A percentile compares a stretch with the other conserved stretches of the same genome.
Evolutionary conservation across 2,113 vertebrate genomes (phyloP).

Genomic region (Lucifuga dentata): DNA sequence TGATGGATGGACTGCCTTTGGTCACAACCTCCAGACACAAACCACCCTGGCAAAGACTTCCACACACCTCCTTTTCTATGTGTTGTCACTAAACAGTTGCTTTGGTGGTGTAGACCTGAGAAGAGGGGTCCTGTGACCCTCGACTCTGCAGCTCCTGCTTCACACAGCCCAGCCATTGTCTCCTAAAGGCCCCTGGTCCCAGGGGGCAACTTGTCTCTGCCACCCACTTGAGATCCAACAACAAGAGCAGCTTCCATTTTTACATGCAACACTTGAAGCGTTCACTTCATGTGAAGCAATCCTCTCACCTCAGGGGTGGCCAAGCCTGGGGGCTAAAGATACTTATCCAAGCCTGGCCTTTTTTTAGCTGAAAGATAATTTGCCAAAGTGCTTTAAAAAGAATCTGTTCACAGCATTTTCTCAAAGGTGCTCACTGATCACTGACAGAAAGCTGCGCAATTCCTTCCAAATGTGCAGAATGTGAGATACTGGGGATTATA

Average conservation of each 20-base stretch:
- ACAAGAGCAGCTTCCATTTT: conserved; percentile 83
- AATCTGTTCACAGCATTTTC: conserved; percentile 66
- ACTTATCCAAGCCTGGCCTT: conserved; percentile 78
- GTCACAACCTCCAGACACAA: conserved; percentile 49
- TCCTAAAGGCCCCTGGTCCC: conserved; percentile 56
- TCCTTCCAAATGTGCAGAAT: conserved; percentile 60
- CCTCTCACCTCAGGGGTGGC: conserved; percentile 75
- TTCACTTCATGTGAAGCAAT: conserved; percentile 74
- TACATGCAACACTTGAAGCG: conserved; percentile 79
- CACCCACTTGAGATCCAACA: conserved; percentile 82
- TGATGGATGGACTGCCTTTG: conserved; percentile 73
- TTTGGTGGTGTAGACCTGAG: conserved; percentile 66
- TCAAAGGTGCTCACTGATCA: conserved; percentile 66
- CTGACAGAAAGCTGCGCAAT: conserved; percentile 58
- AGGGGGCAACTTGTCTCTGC: conserved; percentile 69
- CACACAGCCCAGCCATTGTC: conserved; percentile 75
- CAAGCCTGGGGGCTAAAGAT: conserved; percentile 68
- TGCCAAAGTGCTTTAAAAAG: conserved; percentile 64
- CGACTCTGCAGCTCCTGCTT: conserved; percentile 46
- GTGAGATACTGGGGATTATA: conserved; percentile 50
- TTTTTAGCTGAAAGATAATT: conserved; percentile 81
- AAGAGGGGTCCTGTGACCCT: conserved; percentile 73
- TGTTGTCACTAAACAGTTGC: conserved; percentile 78
- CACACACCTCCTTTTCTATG: conserved; percentile 61
- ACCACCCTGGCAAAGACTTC: conserved; percentile 40